Conservation (phyloP, 1,140 invertebrate genomes). For the Oppia nitens region DNA sequence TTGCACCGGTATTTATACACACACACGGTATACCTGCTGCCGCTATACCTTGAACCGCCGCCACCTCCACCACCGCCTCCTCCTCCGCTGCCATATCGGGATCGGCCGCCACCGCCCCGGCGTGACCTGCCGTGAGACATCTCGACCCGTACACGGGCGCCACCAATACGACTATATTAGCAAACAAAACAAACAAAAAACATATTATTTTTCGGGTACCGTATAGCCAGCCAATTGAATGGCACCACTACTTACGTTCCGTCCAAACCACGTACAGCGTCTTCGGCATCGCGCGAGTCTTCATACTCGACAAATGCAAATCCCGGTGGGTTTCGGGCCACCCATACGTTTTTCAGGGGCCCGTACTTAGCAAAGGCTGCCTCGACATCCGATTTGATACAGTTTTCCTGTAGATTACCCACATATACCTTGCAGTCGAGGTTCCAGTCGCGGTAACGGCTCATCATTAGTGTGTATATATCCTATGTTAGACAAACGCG, state of each 20-base stretch:
- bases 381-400: conserved; percentile 78
- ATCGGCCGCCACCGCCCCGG: conserved; percentile 42
- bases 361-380: conserved; percentile 87
- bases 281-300: conserved; percentile 66
- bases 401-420: conserved; percentile 82
- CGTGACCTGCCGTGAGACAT: conserved; percentile 69
- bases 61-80: not conserved
- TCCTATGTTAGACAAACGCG: too few species aligned
- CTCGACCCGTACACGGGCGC: conserved; percentile 61
- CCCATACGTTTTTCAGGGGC: conserved; percentile 88
- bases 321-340: conserved; percentile 69
- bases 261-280: conserved; percentile 84
- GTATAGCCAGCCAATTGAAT: not conserved
- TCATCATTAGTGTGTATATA: conserved; percentile 24
- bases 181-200: not conserved
- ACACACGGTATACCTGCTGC: not conserved
- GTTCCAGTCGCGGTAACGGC: conserved; percentile 57
- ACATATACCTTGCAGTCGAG: conserved; percentile 95
- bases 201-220: not conserved
- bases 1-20: not conserved
- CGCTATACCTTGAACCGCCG: not conserved
- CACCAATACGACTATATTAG: conserved; percentile 49
- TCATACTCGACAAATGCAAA: conserved; percentile 75
- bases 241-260: conserved; percentile 53
- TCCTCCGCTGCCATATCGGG: conserved; percentile 20